Base-by-base conservation (phyloP, 2,113 vertebrate genomes). In the Ceyx melanurus region DNA sequence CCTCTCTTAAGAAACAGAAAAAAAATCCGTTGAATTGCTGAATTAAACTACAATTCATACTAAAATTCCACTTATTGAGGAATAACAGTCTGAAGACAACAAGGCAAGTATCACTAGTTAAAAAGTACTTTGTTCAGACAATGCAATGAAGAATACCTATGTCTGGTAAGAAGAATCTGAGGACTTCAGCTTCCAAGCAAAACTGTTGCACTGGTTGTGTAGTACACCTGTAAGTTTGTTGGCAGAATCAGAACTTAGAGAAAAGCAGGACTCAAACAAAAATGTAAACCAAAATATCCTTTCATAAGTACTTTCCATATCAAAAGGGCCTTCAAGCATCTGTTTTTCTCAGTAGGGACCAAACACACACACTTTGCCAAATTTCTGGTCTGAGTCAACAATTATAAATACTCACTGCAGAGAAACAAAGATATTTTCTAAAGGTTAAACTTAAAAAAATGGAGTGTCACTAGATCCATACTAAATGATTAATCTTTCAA, bases 201-300 rank as follows among this genome's bases (percentile, higher is more conserved):
- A 48, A 19, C 15, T 40, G 6, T 13, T 4, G 0, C 1, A 2
- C n/a, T 60, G 35, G 46, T 37, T 64, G 10, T 11, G 22, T 50
- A 28, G 9, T 6, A 7, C 23, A 37, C 2, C 12, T 37, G 17
- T 16, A 58, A 15, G 31, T 58, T 17, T 60, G 20, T 13, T 78
- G 26, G 10, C 21, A 83, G 43, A 45, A 74, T 45, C 68, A 62
- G 13, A 62, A 73, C 6, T 54, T 23, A 15, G 5, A 66, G 14
- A 7, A 72, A 61, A 83, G 42, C 3, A 50, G 9, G 2, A 72
- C 61, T 50, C 35, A 42, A 66, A 2, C 13, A 51, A 57, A 89
- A 71, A 8, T 1, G 1, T 13, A 46, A 57, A 67, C 1, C 3
- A 86, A 35, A 50, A 92, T 90, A 54, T 22, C 31, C 12, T 53